These are phyloP conservation scores for Drosophila nasuta DNA, from an alignment of 1,140 invertebrate species.

Conservation along the genomic window DNA sequence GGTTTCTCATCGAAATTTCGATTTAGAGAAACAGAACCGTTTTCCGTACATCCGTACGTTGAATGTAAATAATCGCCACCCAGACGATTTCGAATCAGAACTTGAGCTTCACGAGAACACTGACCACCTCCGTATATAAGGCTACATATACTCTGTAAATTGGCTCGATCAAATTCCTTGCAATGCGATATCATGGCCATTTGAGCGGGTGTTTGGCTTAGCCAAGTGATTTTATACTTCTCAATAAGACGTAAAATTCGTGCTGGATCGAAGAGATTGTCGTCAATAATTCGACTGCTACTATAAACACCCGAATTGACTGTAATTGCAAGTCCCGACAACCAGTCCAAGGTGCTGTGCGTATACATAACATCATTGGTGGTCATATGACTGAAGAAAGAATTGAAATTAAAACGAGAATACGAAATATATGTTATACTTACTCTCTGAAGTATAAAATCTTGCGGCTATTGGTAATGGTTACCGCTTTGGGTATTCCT, in stretches of 20 bases:
- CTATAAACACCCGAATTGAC: conserved; percentile 55
- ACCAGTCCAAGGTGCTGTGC: conserved; percentile 68
- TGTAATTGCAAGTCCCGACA: conserved; percentile 57
- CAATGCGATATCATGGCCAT: conserved; percentile 60
- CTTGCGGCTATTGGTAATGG: conserved; percentile 86
- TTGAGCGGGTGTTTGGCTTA: conserved; percentile 59
- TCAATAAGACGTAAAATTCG: conserved; percentile 43
- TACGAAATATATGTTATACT: conserved; percentile 10
- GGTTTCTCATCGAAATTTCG: conserved; percentile 60
- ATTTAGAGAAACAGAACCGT: conserved; percentile 49
- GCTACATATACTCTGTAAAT: conserved; percentile 42
- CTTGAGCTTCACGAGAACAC: conserved; percentile 53
- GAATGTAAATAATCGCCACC: conserved; percentile 41
- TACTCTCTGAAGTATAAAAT: conserved; percentile 37
- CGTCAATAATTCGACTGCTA: conserved; percentile 59
- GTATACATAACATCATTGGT: conserved; percentile 58
- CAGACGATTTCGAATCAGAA: conserved; percentile 40
- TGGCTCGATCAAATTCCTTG: conserved; percentile 33
- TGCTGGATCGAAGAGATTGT: conserved; percentile 55
- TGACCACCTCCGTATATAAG: conserved; percentile 58
- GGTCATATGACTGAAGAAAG: conserved; percentile 34
- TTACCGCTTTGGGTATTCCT: conserved; percentile 91
- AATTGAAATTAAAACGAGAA: too few species aligned
- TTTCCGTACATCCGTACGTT: conserved; percentile 62
- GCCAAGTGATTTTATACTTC: conserved; percentile 60